These are phyloP conservation scores for Peribatodes rhomboidaria DNA, from an alignment of 2,888 invertebrate species.

Conservation along the genomic window DNA sequence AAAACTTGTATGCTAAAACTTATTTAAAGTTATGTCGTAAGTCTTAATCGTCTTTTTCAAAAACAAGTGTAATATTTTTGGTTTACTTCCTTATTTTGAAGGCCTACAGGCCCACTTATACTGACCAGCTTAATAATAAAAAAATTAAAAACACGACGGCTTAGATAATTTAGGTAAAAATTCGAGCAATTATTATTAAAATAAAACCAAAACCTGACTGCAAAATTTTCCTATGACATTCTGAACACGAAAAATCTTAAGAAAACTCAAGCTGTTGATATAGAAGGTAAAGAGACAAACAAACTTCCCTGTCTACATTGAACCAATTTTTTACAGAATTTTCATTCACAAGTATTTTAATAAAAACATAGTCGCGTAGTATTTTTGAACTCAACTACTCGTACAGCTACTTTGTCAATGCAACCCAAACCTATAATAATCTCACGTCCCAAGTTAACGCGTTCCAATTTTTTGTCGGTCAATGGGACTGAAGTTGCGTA, in stretches of 20 bases:
- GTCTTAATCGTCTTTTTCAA: not conserved
- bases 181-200: too few relatives aligned
- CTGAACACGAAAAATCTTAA: too few relatives aligned
- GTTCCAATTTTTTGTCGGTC: slow-evolving; percentile 41
- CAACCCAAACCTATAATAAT: slow-evolving; percentile 21
- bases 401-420: slow-evolving; percentile 5
- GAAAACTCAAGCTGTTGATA: too few relatives aligned
- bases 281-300: too few relatives aligned
- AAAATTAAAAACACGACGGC: too few relatives aligned
- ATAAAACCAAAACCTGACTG: too few relatives aligned
- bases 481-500: slow-evolving; percentile 38
- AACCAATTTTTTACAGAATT: not conserved
- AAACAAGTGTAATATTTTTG: not conserved
- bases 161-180: too few relatives aligned
- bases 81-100: not conserved
- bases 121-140: too few relatives aligned
- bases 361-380: slow-evolving; percentile 10
- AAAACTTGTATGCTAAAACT: not conserved
- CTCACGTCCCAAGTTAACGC: slow-evolving; percentile 29
- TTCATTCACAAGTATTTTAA: slow-evolving; percentile 12
- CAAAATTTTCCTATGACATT: too few relatives aligned
- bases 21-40: not conserved
- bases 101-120: not conserved
- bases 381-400: slow-evolving; percentile 10
- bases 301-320: slow-evolving; percentile 4